Conservation (phyloP, 2,113 vertebrate genomes). For the Spheniscus mendiculus region DNA sequence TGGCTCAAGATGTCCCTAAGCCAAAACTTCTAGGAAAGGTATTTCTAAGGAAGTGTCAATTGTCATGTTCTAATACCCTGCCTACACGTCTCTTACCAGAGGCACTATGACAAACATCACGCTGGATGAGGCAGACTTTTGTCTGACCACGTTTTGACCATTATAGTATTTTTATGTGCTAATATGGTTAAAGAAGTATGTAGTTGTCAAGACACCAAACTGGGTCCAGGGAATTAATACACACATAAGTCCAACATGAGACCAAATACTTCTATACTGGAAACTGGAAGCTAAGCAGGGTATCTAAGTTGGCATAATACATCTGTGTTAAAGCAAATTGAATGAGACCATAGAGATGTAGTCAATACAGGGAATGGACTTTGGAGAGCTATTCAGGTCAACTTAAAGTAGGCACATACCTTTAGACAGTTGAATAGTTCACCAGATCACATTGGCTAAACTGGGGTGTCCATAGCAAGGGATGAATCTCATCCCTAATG, state of each 20-base stretch:
- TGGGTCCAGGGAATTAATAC: background rate
- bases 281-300: background rate
- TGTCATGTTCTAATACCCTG: background rate
- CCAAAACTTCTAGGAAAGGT: background rate
- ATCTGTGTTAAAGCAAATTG: background rate
- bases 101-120: background rate
- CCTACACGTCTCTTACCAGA: background rate
- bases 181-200: background rate
- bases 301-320: background rate
- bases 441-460: background rate
- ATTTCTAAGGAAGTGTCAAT: background rate
- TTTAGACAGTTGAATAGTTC: background rate
- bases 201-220: background rate
- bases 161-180: background rate
- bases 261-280: background rate
- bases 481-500: background rate
- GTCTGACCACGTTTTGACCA: background rate
- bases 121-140: background rate
- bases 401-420: background rate
- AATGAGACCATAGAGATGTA: background rate
- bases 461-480: background rate
- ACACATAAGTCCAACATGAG: background rate
- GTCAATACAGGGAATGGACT: background rate
- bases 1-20: background rate
- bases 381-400: background rate